A percentile compares a stretch with the other conserved stretches of the same genome.
Evolutionary conservation across 2,113 vertebrate species (phyloP).

Genomic region (Catharus bicknelli): DNA sequence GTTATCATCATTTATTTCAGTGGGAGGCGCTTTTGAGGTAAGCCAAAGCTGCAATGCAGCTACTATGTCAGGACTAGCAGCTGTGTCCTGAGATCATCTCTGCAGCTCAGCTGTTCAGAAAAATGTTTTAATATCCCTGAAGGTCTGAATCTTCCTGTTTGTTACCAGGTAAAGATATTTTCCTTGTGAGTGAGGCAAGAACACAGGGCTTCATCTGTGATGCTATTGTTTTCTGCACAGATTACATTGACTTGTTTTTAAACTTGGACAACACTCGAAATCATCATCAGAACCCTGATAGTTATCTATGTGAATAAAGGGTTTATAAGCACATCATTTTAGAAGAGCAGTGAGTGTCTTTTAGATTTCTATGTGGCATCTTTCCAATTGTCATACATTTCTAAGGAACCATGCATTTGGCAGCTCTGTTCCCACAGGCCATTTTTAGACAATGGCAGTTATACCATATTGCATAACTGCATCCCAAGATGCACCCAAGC

Average conservation of each 20-base stretch:
- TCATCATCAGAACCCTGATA: background rate
- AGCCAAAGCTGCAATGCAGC: background rate
- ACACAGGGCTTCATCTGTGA: background rate
- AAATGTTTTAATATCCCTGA: background rate
- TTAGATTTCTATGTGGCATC: background rate
- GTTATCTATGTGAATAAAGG: background rate
- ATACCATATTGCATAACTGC: background rate
- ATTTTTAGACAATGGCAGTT: background rate
- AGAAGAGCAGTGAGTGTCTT: background rate
- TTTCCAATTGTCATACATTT: background rate
- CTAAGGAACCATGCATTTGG: background rate
- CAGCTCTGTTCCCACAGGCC: background rate
- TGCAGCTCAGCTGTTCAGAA: background rate
- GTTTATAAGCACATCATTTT: background rate
- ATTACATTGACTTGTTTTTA: background rate
- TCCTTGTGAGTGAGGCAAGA: background rate
- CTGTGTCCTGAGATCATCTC: slow-evolving; percentile 17
- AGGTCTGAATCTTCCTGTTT: background rate
- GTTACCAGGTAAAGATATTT: background rate
- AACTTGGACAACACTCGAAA: background rate
- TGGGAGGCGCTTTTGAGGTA: background rate
- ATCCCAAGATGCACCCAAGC: background rate
- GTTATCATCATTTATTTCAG: background rate
- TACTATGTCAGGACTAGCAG: background rate
- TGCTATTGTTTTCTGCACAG: background rate